These are phyloP conservation scores for Cichlasoma orientale DNA, from an alignment of 2,797 vertebrate species.

Conservation along the genomic window DNA sequence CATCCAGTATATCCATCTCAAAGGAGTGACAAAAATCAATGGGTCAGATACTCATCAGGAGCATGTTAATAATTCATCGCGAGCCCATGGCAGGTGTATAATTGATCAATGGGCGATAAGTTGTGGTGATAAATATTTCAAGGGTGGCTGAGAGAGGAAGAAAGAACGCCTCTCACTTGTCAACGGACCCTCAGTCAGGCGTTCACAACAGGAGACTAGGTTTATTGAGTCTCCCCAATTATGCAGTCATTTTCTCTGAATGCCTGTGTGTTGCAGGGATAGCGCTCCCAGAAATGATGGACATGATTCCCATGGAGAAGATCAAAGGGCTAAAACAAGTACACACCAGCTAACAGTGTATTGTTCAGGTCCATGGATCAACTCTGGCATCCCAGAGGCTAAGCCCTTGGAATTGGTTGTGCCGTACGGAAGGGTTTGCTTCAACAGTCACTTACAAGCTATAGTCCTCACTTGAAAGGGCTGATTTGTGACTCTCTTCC, in stretches of 20 bases:
- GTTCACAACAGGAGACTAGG: slow-evolving; percentile 39
- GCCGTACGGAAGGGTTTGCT: not conserved
- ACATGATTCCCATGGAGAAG: slow-evolving; percentile 46
- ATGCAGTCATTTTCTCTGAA: slow-evolving; percentile 63
- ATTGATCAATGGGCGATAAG: slow-evolving; percentile 78
- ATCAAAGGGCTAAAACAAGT: slow-evolving; percentile 57
- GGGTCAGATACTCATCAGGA: slow-evolving; percentile 70
- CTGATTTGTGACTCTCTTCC: slow-evolving; percentile 16
- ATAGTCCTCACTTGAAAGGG: slow-evolving; percentile 6
- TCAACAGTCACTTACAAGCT: slow-evolving; percentile 28
- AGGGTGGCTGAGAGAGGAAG: slow-evolving; percentile 40
- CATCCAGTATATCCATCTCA: slow-evolving; percentile 71
- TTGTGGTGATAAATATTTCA: slow-evolving; percentile 81
- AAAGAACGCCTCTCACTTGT: slow-evolving; percentile 41
- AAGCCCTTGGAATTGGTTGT: slow-evolving; percentile 35
- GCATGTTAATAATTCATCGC: slow-evolving; percentile 78
- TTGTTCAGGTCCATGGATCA: slow-evolving; percentile 51
- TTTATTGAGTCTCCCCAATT: slow-evolving; percentile 53
- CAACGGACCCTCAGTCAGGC: slow-evolving; percentile 33
- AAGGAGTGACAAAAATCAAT: slow-evolving; percentile 78
- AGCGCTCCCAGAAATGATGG: slow-evolving; percentile 56
- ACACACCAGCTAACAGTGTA: slow-evolving; percentile 31
- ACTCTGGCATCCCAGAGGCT: slow-evolving; percentile 35
- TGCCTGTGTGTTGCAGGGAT: slow-evolving; percentile 51
- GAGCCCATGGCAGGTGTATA: slow-evolving; percentile 72